These are phyloP conservation scores for Dipodomys spectabilis DNA, from an alignment of 2,113 vertebrate species.

Conservation along the genomic window DNA sequence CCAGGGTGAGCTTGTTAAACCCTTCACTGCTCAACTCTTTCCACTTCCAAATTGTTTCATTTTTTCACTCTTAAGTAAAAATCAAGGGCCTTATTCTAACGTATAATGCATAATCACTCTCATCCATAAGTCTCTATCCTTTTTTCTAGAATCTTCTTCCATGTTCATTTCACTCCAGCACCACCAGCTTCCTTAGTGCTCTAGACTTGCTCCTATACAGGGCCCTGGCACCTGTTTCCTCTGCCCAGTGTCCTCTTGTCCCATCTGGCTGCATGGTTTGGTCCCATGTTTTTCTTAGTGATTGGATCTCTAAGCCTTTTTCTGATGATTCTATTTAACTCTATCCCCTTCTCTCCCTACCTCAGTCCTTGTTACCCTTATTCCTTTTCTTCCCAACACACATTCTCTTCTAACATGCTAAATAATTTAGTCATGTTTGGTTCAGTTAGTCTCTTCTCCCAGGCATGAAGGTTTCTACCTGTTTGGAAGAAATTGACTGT, in stretches of 20 bases:
- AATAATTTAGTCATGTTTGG: background rate
- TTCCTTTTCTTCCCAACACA: background rate
- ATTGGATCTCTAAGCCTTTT: too few relatives aligned
- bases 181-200: background rate
- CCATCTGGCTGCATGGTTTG: background rate
- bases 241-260: background rate
- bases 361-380: background rate
- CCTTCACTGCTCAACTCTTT: background rate
- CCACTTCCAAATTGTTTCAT: background rate
- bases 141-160: background rate
- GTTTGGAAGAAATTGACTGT: background rate
- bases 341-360: background rate
- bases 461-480: background rate
- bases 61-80: background rate
- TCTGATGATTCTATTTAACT: background rate
- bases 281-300: background rate
- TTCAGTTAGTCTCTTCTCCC: background rate
- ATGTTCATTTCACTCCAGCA: background rate
- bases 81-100: background rate
- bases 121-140: background rate
- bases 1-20: background rate
- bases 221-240: background rate
- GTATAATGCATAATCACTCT: fast-evolving
- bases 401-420: background rate
- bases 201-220: background rate